Base-by-base conservation (phyloP, 2,888 invertebrate species). In the Drosophila merina region DNA sequence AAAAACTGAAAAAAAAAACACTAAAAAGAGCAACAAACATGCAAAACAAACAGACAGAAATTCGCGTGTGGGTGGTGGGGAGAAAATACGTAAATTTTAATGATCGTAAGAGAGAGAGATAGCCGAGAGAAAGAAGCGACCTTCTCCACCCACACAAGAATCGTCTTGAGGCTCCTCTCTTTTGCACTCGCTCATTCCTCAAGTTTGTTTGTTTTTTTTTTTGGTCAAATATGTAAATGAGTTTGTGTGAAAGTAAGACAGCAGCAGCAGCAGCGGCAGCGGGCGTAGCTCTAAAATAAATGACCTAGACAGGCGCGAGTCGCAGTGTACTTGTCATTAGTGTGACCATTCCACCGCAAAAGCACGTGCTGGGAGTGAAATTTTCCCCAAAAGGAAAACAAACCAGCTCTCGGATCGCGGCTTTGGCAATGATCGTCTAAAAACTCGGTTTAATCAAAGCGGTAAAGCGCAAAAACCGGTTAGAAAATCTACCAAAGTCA, bases 111-210 rank as follows among this genome's bases (percentile, higher is more conserved):
- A 20, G 31, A 4, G 31, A 25, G 57, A 63, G 59, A 55, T 48
- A 12, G 4, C 8, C 7, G 12, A 9, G 48, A 48, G 20, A 7
- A 28, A 26, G 57, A 60, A 50, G 49, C 42, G 42, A 36, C 36
- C 4, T 4, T 5, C 5, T 5, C 55, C 55, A 30, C 20, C 49
- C 66, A 40, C 62, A 36, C 57, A 30, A 38, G 48, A 49, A 51
- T 58, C 48, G 55, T 50, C 59, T 25, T n/a, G 25, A 3, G 42
- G 28, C 38, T 42, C 20, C 69, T 72, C 86, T 83, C 86, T 62
- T 79, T 83, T 86, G 86, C 81, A 83, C 86, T 73, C 84, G 81
- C 84, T 86, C 81, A 86, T 67, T 75, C 50, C 4, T 20, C 20
- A 26, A 30, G 49, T 49, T 14, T 28, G 47, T 30, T 44, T 20